phyloP scores from a whole-genome alignment of 2,113 vertebrate species.

The Trematocara stigmaticum region DNA sequence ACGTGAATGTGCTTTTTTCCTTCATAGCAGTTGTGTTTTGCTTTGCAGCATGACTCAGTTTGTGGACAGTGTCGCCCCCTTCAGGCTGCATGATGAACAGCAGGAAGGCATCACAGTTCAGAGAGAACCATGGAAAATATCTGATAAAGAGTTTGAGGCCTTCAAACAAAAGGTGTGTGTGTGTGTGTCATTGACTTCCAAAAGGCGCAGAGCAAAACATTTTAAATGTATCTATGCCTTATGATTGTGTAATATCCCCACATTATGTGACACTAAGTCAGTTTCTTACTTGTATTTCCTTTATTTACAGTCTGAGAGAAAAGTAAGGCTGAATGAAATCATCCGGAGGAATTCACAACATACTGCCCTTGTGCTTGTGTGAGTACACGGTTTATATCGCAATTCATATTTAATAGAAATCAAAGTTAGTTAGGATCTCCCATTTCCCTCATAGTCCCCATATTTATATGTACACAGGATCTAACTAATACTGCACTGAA shows the following conservation, averaged over 20 bases:
- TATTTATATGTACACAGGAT: not conserved
- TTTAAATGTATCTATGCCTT: not conserved
- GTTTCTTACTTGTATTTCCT: not conserved
- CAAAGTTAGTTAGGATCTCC: not conserved
- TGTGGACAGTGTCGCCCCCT: constrained; percentile 67
- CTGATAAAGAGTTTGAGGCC: constrained; percentile 65
- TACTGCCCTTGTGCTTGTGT: constrained; percentile 72
- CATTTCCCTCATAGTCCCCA: not conserved
- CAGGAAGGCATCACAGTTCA: constrained; percentile 13
- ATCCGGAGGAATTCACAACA: constrained; percentile 71
- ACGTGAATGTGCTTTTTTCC: fast-evolving
- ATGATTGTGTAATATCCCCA: not conserved
- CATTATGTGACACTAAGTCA: not conserved
- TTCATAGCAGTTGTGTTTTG: not conserved
- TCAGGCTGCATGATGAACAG: constrained; percentile 58
- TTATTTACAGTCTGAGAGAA: constrained; percentile 64
- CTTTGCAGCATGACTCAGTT: constrained; percentile 62
- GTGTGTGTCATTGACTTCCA: fast-evolving
- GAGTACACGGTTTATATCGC: constrained; percentile 31
- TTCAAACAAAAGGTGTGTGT: constrained; percentile 64
- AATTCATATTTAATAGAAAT: not conserved
- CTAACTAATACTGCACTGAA: not conserved
- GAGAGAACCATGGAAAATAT: constrained; percentile 51
- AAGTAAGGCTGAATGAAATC: constrained; percentile 73
- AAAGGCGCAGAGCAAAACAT: not conserved